Base-by-base conservation (phyloP, 1,140 invertebrate species). In the Heliconius eleuchia region DNA sequence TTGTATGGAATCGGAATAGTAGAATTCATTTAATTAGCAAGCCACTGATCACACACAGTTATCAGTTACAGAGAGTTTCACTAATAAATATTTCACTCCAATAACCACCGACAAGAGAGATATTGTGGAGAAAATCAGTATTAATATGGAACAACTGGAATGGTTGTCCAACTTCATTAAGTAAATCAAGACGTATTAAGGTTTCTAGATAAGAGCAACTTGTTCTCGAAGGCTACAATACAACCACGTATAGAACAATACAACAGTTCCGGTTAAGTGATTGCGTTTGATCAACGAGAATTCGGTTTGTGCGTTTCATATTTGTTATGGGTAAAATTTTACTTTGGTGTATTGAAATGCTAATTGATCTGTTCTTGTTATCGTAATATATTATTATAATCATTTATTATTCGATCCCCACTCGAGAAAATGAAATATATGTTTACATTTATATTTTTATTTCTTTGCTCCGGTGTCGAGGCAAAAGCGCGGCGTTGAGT, bases 131-230 rank as follows among this genome's bases (percentile, higher is more conserved):
- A 80, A 80, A 80, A 71, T 76, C 34, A 19, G 23, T 50, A 50
- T 76, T 23, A 76, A 76, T 76, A 76, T 76, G 74, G 60, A 76
- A 34, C 7, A 70, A 11, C 74, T 50, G 74, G 39, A 42, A 76
- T 70, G 60, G 66, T 76, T 71, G 66, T 27, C 60, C 74, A 37
- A 39, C 74, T 76, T 76, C 34, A 23, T 16, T 30, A 66, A 46
- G 23, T 76, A 76, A 70, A 76, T 76, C 60, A 70, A 80, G 79
- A 72, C 71, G 75, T 37, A 76, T 77, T 77, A 55, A 80, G 74
- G 70, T 82, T 74, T 74, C 72, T 71, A 80, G 76, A 80, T 85
- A 81, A 81, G 70, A 60, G 73, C 39, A 82, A 76, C 80, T 76
- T 74, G 80, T 83, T 82, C n/a, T 30, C 6, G 27, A 71, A 50